These are phyloP conservation scores for Gadus macrocephalus DNA, from an alignment of 2,113 vertebrate species.

Conservation along the genomic window DNA sequence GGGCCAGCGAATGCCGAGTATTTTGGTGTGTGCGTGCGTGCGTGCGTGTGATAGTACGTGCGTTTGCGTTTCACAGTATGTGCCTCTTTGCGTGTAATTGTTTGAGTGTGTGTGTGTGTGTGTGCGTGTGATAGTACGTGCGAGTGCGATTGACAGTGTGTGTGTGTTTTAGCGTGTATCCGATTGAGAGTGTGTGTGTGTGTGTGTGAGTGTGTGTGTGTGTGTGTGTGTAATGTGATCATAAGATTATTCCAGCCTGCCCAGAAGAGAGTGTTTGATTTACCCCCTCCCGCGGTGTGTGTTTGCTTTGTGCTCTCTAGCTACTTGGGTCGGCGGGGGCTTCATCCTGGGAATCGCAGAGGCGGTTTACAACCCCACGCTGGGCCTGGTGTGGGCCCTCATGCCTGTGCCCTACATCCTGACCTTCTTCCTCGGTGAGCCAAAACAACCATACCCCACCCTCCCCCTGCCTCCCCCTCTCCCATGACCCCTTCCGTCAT, in stretches of 20 bases:
- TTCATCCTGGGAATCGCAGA: constrained; percentile 82
- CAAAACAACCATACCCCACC: not conserved
- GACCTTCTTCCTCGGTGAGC: constrained; percentile 79
- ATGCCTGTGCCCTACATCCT: constrained; percentile 77
- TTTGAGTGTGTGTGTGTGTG: no score
- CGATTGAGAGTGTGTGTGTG: no score
- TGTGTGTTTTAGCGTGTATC: no score
- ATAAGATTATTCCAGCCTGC: no score
- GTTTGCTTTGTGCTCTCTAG: constrained; percentile 48
- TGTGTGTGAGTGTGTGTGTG: not conserved
- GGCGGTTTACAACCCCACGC: constrained; percentile 76
- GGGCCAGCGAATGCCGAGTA: not conserved
- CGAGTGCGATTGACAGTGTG: not conserved
- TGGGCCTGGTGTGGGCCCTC: constrained; percentile 78
- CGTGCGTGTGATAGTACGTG: no score
- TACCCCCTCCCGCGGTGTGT: not conserved
- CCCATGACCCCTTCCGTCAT: not conserved
- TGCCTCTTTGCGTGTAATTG: no score
- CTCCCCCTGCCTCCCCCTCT: no score
- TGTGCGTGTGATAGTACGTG: no score
- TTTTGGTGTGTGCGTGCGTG: not conserved
- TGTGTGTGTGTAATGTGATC: not conserved
- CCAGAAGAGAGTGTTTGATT: no score
- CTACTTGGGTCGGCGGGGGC: constrained; percentile 83
- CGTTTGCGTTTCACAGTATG: not conserved